These are phyloP conservation scores for Drosophila triauraria DNA, from an alignment of 1,140 invertebrate genomes.

Conservation along the genomic window DNA sequence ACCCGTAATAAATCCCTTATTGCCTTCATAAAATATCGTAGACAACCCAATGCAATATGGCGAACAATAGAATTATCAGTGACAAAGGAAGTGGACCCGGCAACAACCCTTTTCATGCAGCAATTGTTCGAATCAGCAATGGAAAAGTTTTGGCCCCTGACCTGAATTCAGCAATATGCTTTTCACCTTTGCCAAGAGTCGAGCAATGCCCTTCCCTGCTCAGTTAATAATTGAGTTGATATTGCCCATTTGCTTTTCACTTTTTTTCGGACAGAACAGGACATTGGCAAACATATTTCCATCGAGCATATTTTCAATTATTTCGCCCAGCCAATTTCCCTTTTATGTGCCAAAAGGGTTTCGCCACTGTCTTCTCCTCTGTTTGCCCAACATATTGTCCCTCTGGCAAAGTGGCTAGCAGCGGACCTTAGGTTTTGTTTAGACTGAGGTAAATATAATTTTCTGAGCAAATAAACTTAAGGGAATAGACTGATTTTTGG, in stretches of 20 bases:
- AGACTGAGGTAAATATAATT: conserved; percentile 43
- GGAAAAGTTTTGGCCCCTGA: conserved; percentile 31
- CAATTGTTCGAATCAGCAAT: conserved; percentile 9
- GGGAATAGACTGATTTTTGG: conserved; percentile 15
- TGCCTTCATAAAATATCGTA: conserved; percentile 14
- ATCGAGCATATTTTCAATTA: conserved; percentile 76
- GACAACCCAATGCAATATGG: not conserved
- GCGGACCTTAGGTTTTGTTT: conserved; percentile 21
- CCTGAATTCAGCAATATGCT: conserved; percentile 16
- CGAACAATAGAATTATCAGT: conserved; percentile 35
- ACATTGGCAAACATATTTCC: conserved; percentile 56
- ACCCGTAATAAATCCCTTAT: conserved; percentile 3
- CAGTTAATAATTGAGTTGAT: conserved; percentile 66
- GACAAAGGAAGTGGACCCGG: conserved; percentile 27
- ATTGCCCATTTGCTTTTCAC: conserved; percentile 62
- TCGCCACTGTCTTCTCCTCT: conserved; percentile 12
- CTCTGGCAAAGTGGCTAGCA: conserved; percentile 29
- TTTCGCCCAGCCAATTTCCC: conserved; percentile 49
- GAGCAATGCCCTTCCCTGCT: conserved; percentile 20
- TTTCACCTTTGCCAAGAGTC: conserved; percentile 10
- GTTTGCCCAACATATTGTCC: conserved; percentile 39
- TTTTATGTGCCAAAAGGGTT: conserved; percentile 45
- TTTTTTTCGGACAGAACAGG: conserved; percentile 34
- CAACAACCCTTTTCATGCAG: conserved; percentile 33
- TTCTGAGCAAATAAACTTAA: conserved; percentile 24